phyloP scores from a whole-genome alignment of 2,888 invertebrate genomes.

The Caenorhabditis becei region DNA sequence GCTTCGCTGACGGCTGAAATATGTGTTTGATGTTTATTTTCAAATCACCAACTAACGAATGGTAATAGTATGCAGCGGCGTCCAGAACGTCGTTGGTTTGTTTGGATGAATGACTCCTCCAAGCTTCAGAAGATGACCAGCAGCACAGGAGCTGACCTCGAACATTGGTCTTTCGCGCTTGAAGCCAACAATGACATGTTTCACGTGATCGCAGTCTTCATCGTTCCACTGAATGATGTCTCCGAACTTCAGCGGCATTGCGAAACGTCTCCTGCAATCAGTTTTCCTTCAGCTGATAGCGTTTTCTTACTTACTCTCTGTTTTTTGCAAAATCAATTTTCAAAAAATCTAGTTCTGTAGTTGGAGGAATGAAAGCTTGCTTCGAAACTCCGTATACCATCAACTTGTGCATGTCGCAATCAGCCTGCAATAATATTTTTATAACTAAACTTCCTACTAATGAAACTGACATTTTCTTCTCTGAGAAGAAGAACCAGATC shows the following conservation, averaged over 20 bases:
- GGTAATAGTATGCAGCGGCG: conserved; percentile 3
- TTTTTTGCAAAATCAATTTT: conserved; percentile 33
- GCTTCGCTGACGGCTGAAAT: conserved; percentile 35
- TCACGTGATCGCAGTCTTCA: conserved; percentile 17
- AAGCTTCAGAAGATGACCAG: conserved; percentile 11
- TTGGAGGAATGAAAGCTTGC: conserved; percentile 29
- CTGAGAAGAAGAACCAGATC: conserved; percentile 35
- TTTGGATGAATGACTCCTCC: conserved; percentile 45
- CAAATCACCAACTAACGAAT: conserved; percentile 33
- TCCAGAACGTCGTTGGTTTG: conserved; percentile 47
- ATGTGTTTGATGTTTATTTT: background rate
- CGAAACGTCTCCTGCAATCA: conserved; percentile 36
- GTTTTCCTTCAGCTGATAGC: background rate
- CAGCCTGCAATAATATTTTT: background rate
- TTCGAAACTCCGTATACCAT: conserved; percentile 25
- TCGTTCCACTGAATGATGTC: conserved; percentile 37
- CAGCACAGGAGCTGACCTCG: background rate
- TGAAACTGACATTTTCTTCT: conserved; percentile 16
- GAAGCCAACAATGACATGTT: background rate
- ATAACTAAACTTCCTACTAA: background rate
- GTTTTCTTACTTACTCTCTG: conserved; percentile 6
- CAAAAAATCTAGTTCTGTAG: conserved; percentile 3
- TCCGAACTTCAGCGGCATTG: conserved; percentile 41
- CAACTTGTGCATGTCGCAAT: background rate
- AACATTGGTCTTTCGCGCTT: conserved; percentile 26